Percentiles rank a stretch among this genome's conserved stretches.
These are phyloP conservation scores for Porites divaricata DNA, from an alignment of 92 coral and sea anemone genomes.

Conservation along the genomic window DNA sequence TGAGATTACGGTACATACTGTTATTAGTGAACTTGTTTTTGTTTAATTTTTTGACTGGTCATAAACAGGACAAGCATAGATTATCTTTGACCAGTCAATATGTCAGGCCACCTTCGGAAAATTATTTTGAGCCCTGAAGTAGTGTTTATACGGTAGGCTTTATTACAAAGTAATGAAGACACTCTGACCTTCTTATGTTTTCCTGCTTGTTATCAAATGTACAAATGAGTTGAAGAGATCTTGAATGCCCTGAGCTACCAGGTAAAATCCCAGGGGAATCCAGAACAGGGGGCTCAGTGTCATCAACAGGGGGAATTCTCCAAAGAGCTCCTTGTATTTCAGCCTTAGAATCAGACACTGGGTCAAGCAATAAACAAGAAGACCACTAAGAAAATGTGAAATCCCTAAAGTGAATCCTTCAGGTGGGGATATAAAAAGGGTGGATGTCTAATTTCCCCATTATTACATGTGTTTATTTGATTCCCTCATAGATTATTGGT, in stretches of 20 bases:
- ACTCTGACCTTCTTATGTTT: constrained; percentile 83
- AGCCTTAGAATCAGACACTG: constrained; percentile 89
- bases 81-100: too few species aligned
- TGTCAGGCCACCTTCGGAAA: too few species aligned
- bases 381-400: neutral
- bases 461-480: too few species aligned
- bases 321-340: constrained; percentile 92
- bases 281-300: constrained; percentile 91
- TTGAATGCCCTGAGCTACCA: constrained; percentile 78
- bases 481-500: too few species aligned
- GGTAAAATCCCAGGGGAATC: constrained; percentile 89
- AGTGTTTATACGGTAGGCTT: neutral
- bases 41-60: too few species aligned
- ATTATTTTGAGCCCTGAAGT: too few species aligned
- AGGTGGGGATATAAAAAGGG: neutral
- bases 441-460: neutral
- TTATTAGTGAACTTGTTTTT: too few species aligned
- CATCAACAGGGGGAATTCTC: constrained; percentile 98
- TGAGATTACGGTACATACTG: too few species aligned
- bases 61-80: too few species aligned
- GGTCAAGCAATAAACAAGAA: neutral
- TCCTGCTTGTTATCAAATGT: constrained; percentile 81
- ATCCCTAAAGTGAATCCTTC: too few species aligned
- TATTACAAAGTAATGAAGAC: neutral
- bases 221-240: constrained; percentile 88